Evolutionary conservation across 2,888 invertebrate genomes (phyloP), one percentile per base, ranked within the genome.

Genomic region (Pterostichus niger): DNA sequence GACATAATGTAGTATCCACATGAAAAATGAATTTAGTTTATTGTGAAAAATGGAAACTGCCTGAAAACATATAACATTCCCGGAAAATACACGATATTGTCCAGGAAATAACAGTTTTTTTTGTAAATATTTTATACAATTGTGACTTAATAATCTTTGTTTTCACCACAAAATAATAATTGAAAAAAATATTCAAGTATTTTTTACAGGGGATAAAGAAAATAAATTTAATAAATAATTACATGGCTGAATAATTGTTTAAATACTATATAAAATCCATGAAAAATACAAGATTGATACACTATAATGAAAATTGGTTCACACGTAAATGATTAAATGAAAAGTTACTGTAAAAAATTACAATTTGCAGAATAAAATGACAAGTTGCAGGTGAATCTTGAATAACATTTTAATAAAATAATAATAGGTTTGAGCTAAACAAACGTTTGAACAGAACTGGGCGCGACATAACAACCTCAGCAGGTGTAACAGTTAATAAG

Each of bases 401-500:
- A 31, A 31, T 33, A 61, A 61, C 46, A 24, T 31, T 61, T 61
- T 79, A 59, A 79, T 79, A 44, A 79, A 44, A 49, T 79, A 79
- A 79, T 64, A 44, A 79, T 79, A 79, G 78, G 75, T 75, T 33
- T 6, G 73, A 49, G 75, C 31, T 79, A 79, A 61, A 79, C 46
- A 79, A 79, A 79, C 61, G 31, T 46, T 44, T n/a, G 24, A 31
- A 52, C 31, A 31, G 31, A 33, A 52, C 52, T 40, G 61, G 78
- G 78, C 31, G 78, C 61, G 78, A 10, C 78, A 24, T 31, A 79
- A 15, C 46, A 5, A 64, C 10, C 24, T 24, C 35, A 54, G 54
- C 78, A 79, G 78, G 78, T 79, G 78, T 59, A 17, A 61, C 46
- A 17, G 59, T 59, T 79, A 79, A 79, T 79, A 79, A 46, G 78